These are phyloP conservation scores for Xiphias gladius DNA, from an alignment of 2,113 vertebrate genomes.

Conservation along the genomic window DNA sequence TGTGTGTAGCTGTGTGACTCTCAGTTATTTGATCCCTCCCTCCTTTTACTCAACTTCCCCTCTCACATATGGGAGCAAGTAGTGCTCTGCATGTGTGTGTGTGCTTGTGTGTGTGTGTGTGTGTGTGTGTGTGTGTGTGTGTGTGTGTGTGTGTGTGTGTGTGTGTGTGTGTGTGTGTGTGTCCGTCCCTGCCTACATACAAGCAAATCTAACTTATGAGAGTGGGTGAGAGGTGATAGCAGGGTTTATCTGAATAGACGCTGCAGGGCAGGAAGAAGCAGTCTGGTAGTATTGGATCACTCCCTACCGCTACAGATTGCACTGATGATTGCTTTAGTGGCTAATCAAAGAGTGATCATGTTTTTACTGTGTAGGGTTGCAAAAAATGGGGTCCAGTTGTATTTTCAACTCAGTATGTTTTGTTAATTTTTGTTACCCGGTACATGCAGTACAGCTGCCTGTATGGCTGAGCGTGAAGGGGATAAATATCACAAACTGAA, in stretches of 20 bases:
- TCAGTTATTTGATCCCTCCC: constrained; percentile 76
- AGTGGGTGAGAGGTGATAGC: constrained; percentile 60
- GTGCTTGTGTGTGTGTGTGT: constrained; percentile 43
- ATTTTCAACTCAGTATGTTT: neutral
- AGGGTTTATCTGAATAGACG: constrained; percentile 66
- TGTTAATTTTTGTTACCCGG: neutral
- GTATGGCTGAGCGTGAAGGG: constrained; percentile 1
- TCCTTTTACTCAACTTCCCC: constrained; percentile 72
- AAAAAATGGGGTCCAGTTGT: neutral
- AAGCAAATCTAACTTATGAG: constrained; percentile 57
- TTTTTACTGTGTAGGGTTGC: constrained; percentile 1
- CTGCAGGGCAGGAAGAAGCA: constrained; percentile 49
- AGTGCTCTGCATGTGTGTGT: constrained; percentile 65
- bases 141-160: constrained; percentile 60
- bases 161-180: constrained; percentile 35
- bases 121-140: constrained; percentile 27
- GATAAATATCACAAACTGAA: constrained; percentile 45
- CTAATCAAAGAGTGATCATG: constrained; percentile 10
- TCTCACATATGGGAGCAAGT: constrained; percentile 78
- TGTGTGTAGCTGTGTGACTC: constrained; percentile 55
- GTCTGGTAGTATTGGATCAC: constrained; percentile 16
- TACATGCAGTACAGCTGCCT: neutral
- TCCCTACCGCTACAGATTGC: constrained; percentile 11
- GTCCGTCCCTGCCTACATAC: constrained; percentile 28
- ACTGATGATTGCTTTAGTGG: constrained; percentile 42